Evolutionary conservation across 2,113 vertebrate species (phyloP).

Genomic region (Scomber colias): DNA sequence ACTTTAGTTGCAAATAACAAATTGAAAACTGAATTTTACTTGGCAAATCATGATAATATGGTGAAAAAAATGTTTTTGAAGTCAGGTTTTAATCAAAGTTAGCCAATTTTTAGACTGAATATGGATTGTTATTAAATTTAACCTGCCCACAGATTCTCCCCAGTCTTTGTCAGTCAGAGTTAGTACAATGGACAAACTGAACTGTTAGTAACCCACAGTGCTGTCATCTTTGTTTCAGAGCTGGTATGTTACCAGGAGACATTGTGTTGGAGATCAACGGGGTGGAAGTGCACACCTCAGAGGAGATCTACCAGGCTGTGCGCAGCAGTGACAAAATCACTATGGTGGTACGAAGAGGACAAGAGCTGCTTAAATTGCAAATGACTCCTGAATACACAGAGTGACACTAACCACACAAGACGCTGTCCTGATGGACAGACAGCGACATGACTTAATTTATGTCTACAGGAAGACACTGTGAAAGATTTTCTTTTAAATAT

Average conservation of each 20-base stretch:
- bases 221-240: conserved; percentile 62
- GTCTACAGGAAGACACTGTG: not conserved
- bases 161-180: too few species aligned
- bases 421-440: not conserved
- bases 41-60: too few species aligned
- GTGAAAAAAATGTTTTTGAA: too few species aligned
- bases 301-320: conserved; percentile 92
- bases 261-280: conserved; percentile 78
- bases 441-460: not conserved
- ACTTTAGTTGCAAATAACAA: too few species aligned
- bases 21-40: too few species aligned
- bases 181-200: too few species aligned
- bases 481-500: not conserved
- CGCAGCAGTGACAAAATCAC: conserved; percentile 86
- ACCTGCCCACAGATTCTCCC: too few species aligned
- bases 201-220: not conserved
- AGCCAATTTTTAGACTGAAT: too few species aligned
- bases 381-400: conserved; percentile 91
- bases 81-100: too few species aligned
- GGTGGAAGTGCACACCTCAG: conserved; percentile 82
- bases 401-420: conserved; percentile 54
- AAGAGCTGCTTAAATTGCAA: conserved; percentile 84
- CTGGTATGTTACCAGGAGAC: conserved; percentile 80
- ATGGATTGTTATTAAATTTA: too few species aligned
- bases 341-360: conserved; percentile 87